Evolutionary conservation across 1,140 invertebrate species (phyloP).

Genomic region (Drosophila tristis): DNA sequence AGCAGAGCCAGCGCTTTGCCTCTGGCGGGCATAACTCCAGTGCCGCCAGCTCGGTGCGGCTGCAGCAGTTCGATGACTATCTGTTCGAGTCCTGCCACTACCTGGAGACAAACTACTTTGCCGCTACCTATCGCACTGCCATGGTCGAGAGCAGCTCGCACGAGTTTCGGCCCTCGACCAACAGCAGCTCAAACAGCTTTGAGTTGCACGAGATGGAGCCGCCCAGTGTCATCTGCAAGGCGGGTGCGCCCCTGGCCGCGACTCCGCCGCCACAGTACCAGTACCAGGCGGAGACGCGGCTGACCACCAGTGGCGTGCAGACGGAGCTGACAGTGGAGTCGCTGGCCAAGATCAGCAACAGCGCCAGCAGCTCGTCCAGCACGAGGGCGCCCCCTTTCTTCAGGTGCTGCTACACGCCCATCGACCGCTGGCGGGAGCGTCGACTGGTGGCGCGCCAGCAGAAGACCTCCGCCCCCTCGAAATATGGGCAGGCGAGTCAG

Average conservation of each 20-base stretch:
- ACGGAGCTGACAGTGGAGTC: constrained; percentile 76
- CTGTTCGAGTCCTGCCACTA: constrained; percentile 83
- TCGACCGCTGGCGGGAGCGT: constrained; percentile 80
- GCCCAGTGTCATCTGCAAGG: constrained; percentile 76
- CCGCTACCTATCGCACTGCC: constrained; percentile 83
- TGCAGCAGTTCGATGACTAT: constrained; percentile 82
- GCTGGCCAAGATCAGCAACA: constrained; percentile 60
- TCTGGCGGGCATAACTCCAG: constrained; percentile 18
- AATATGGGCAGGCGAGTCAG: constrained; percentile 34
- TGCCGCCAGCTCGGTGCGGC: constrained; percentile 36
- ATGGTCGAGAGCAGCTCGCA: constrained; percentile 83
- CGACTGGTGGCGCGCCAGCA: constrained; percentile 46
- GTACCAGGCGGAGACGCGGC: constrained; percentile 61
- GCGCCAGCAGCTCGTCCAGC: constrained; percentile 42
- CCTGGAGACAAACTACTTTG: constrained; percentile 83
- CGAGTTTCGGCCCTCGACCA: constrained; percentile 81
- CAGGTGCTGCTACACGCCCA: constrained; percentile 81
- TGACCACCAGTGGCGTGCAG: constrained; percentile 79
- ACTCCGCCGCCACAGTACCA: constrained; percentile 29
- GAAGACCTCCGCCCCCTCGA: constrained; percentile 39
- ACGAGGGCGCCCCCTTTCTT: constrained; percentile 67
- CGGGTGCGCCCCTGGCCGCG: constrained; percentile 44
- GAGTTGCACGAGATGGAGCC: constrained; percentile 75
- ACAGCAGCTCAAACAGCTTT: constrained; percentile 73
- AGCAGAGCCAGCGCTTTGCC: constrained; percentile 41